A percentile compares a stretch with the other conserved stretches of the same genome.
phyloP scores from a whole-genome alignment of 2,888 invertebrate species.

The Limulus polyphemus region DNA sequence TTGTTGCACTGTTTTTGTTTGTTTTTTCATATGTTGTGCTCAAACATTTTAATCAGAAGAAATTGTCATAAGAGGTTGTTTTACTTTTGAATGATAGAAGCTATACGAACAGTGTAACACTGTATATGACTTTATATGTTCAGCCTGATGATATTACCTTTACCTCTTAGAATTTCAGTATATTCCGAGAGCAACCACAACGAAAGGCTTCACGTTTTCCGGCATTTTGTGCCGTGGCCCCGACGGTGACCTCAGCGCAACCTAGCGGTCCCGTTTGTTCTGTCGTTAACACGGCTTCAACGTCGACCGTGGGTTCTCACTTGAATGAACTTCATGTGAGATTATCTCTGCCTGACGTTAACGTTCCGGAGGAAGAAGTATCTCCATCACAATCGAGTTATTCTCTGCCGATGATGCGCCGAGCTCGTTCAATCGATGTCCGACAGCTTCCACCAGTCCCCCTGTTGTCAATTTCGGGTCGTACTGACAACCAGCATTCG shows the following conservation, averaged over 20 bases:
- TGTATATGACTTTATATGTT: too few relatives aligned
- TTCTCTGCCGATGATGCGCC: constrained; percentile 14
- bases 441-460: background rate
- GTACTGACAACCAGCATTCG: too few relatives aligned
- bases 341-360: constrained; percentile 19
- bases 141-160: too few relatives aligned
- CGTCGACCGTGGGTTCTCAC: background rate
- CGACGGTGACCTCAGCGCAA: too few relatives aligned
- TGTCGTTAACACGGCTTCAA: background rate
- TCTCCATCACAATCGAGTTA: constrained; percentile 19
- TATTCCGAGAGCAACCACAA: constrained; percentile 22
- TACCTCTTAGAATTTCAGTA: constrained; percentile 18
- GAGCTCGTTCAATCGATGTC: background rate
- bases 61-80: too few relatives aligned
- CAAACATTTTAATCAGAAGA: too few relatives aligned
- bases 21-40: too few relatives aligned
- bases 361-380: constrained; percentile 18
- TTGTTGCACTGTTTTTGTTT: too few relatives aligned
- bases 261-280: too few relatives aligned
- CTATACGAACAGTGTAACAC: too few relatives aligned
- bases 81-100: too few relatives aligned
- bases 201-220: constrained; percentile 8
- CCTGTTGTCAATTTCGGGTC: background rate
- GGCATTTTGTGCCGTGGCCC: too few relatives aligned
- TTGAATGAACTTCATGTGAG: constrained; percentile 17